phyloP scores from a whole-genome alignment of 2,797 vertebrate genomes.

The Enteromius afrohamiltoni region DNA sequence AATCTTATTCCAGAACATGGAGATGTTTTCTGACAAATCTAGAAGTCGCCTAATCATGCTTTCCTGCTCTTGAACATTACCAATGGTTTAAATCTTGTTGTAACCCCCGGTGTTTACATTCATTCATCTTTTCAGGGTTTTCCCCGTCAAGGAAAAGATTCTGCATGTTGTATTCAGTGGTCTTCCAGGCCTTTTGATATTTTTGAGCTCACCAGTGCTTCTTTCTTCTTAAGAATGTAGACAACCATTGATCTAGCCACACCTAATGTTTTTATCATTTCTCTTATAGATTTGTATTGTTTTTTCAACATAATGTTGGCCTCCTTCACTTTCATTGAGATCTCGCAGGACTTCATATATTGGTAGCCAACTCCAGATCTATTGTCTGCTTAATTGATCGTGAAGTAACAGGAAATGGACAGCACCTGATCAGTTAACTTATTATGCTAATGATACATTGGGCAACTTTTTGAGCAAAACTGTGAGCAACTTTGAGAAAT shows the following conservation, averaged over 20 bases:
- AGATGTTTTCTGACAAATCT: no score
- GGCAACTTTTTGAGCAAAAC: no score
- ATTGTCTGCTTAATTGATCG: no score
- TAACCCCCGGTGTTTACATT: not conserved
- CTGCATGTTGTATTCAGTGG: not conserved
- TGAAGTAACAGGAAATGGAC: no score
- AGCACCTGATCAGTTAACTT: no score
- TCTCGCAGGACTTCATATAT: not conserved
- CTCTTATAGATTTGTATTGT: not conserved
- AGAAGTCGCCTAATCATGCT: not conserved
- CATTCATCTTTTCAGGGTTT: not conserved
- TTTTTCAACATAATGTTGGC: no score
- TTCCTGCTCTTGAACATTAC: not conserved
- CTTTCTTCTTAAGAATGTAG: not conserved
- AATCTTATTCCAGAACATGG: no score
- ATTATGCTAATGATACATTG: no score
- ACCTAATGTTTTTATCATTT: not conserved
- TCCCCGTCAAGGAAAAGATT: not conserved
- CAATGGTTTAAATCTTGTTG: not conserved
- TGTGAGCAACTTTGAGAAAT: no score
- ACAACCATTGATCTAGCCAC: not conserved
- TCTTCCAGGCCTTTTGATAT: not conserved
- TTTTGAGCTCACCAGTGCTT: not conserved
- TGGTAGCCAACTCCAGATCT: not conserved
- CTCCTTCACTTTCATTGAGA: not conserved